Conservation (phyloP, 2,797 vertebrate genomes). For the Lacerta agilis region DNA sequence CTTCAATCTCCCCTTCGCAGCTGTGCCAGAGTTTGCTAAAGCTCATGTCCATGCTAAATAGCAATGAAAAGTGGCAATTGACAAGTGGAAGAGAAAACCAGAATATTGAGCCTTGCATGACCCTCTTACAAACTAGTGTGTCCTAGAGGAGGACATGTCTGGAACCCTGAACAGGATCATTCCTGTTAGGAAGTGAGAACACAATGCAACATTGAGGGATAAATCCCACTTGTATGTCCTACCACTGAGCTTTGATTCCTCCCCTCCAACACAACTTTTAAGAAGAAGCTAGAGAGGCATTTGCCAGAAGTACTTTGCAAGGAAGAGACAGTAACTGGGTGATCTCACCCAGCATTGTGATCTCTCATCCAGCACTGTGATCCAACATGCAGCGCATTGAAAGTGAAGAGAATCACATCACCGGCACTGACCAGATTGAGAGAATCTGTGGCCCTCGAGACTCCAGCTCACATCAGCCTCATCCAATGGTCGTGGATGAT, state of each 20-base stretch:
- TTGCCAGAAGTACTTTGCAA: background rate
- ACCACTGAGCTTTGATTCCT: background rate
- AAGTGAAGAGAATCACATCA: too few species aligned
- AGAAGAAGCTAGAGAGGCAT: background rate
- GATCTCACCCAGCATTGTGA: too few species aligned
- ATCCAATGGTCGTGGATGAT: too few species aligned
- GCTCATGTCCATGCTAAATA: background rate
- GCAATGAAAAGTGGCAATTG: background rate
- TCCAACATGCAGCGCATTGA: background rate
- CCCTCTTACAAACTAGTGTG: background rate
- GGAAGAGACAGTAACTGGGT: background rate
- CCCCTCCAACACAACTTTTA: background rate
- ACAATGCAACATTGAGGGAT: background rate
- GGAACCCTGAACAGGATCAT: background rate
- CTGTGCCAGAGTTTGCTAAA: too few species aligned
- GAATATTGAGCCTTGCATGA: background rate
- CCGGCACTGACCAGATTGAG: too few species aligned
- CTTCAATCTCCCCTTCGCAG: too few species aligned
- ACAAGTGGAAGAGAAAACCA: background rate
- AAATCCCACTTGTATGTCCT: background rate
- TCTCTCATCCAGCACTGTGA: too few species aligned
- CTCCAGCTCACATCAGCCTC: too few species aligned
- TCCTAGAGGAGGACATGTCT: background rate
- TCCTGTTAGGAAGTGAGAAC: background rate
- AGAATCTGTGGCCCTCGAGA: too few species aligned